Base-by-base conservation (phyloP, 2,888 invertebrate genomes). In the Conomelus anceps region DNA sequence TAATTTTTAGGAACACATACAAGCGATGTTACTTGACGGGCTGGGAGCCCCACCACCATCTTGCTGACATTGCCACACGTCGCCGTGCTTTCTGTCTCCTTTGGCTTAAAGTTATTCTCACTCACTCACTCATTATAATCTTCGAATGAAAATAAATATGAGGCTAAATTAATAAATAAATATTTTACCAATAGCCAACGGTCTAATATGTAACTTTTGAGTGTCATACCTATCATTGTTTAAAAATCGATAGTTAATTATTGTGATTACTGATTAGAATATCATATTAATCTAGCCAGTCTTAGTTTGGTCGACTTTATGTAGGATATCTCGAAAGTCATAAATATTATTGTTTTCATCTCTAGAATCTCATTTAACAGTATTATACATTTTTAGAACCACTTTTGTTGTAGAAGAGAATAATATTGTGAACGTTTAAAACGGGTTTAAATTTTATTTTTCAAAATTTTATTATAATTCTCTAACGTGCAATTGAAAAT, bases 11-110 rank as follows among this genome's bases (percentile, higher is more conserved):
- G 88, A 88, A 85, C 85, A 85, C 85, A 85, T 85, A 20, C n/a
- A 29, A 29, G 4, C 22, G 88, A 63, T 41, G 88, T n/a, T n/a
- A 84, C 4, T 26, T 84, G 29, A 88, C 26, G 34, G 88, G 88
- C 88, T 88, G 85, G 85, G 84, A 85, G 88, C 88, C 88, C 85
- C 29, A 88, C 88, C 88, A 84, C 88, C 88, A 84, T 29, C 88
- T 85, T 88, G 88, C 88, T 85, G 84, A 26, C 88, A 63, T 63
- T 88, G 88, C 88, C 88, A 84, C 26, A 22, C 29, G 85, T 86
- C 13, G 22, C n/a, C 24, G 23, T n/a, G 20, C 63, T 63, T n/a
- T 63, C 63, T 63, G n/a, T 63, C 63, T 63, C 63, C n/a, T 63
- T 63, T 63, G 63, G 63, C 63, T 63, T 63, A 63, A 63, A 63